Evolutionary conservation across 2,113 vertebrate species (phyloP), one percentile per base, ranked within the genome.

Genomic region (Chaenocephalus aceratus): DNA sequence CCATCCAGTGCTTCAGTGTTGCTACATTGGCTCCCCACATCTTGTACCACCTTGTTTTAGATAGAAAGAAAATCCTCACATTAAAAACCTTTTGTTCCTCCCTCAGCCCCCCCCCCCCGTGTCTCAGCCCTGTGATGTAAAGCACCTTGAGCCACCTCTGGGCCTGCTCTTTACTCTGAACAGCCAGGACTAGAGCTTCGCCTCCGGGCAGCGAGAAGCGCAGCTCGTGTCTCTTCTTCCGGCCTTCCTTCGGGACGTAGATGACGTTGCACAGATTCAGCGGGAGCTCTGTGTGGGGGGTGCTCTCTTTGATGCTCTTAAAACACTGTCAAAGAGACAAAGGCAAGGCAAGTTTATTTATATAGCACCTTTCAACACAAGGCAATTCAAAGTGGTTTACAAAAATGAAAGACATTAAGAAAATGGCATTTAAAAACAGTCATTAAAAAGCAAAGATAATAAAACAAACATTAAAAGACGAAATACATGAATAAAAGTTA

Each of bases 141-240:
- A 70, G 12, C 95, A 99, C 98, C 97, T 97, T 98, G 75, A 99
- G 95, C 98, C 98, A 99, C 84, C 97, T 95, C 84, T 99, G 97
- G 0, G 98, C 98, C 92, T 99, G 98, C 83, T 99, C 98, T 87
- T 95, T 96, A 94, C 97, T 99, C 94, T 98, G 98, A 82, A 98
- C 96, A 0, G 98, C 97, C 89, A 99, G 87, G 80, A 99, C 97
- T 79, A 99, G 92, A 0, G 96, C 95, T 85, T 99, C 97, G 0
- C 97, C 95, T 3, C 96, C 96, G 0, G 96, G 97, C 86, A 97
- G 89, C 0, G 97, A 97, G 93, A 99, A 99, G 11, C 97, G 96
- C 74, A 99, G 87, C 92, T 99, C 97, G 0, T 99, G 97, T 79
- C 93, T 92, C 86, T 99, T 97, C 89, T 99, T 99, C 70, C 96